A percentile compares a stretch with the other conserved stretches of the same genome.
Conservation (phyloP, 2,113 vertebrate genomes). For the Notiomystis cincta region DNA sequence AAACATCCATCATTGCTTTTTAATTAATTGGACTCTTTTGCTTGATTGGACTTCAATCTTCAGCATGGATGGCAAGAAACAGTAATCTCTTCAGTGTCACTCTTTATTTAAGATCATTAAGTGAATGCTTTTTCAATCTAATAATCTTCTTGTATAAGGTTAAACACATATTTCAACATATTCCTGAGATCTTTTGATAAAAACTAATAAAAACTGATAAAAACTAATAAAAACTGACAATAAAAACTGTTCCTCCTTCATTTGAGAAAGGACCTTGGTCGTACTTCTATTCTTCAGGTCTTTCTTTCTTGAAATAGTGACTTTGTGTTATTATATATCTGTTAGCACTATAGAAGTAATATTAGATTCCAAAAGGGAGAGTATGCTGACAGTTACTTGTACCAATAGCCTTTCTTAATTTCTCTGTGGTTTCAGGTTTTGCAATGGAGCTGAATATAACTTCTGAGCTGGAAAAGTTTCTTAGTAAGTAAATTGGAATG, state of each 20-base stretch:
- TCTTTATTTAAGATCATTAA: neutral
- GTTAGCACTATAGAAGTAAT: neutral
- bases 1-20: neutral
- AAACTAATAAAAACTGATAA: too few relatives aligned
- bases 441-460: neutral
- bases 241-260: neutral
- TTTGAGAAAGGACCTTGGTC: neutral
- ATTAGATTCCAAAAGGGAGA: neutral
- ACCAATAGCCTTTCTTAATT: neutral
- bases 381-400: neutral
- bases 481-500: neutral
- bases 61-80: neutral
- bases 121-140: neutral
- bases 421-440: neutral
- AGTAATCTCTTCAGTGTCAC: neutral
- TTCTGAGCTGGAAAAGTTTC: neutral
- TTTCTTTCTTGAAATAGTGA: neutral
- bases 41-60: neutral
- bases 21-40: neutral
- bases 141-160: neutral
- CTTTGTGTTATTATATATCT: neutral
- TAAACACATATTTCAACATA: neutral
- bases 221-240: too few relatives aligned
- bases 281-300: neutral
- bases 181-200: neutral